Evolutionary conservation across 2,113 vertebrate species (phyloP).

Genomic region (Alligator mississippiensis): DNA sequence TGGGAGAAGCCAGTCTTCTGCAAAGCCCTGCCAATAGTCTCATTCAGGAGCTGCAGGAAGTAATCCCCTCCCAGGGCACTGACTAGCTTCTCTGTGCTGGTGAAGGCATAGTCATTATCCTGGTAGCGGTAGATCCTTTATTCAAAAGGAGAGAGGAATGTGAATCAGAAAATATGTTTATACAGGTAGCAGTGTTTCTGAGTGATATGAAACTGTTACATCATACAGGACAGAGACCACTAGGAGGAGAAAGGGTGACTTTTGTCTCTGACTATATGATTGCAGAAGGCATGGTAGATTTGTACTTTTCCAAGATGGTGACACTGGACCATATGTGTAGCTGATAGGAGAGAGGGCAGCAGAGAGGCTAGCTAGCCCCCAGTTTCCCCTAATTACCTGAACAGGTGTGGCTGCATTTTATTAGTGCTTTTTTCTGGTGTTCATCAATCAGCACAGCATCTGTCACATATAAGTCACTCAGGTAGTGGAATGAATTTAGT

Average conservation of each 20-base stretch:
- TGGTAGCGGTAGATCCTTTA: slow-evolving; percentile 95
- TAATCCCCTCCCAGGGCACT: slow-evolving; percentile 87
- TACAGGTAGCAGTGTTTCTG: neutral
- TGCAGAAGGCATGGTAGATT: no score
- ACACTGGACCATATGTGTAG: neutral
- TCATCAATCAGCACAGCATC: no score
- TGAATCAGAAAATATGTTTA: neutral
- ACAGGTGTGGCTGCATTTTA: neutral
- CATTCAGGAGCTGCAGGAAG: slow-evolving; percentile 79
- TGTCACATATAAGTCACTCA: neutral
- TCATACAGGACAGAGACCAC: neutral
- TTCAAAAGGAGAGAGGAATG: neutral
- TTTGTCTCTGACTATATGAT: neutral
- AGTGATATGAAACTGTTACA: neutral
- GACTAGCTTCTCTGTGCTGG: slow-evolving; percentile 85
- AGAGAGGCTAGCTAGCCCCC: no score
- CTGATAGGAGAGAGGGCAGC: no score
- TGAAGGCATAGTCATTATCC: slow-evolving; percentile 91
- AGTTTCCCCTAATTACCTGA: no score
- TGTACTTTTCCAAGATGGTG: no score
- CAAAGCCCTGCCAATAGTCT: slow-evolving; percentile 88
- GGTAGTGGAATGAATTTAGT: neutral
- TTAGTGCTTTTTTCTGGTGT: neutral
- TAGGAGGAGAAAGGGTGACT: no score
- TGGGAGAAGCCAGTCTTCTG: slow-evolving; percentile 89